phyloP scores from a whole-genome alignment of 1,140 invertebrate genomes.

The Akabosia matsudoensis region DNA sequence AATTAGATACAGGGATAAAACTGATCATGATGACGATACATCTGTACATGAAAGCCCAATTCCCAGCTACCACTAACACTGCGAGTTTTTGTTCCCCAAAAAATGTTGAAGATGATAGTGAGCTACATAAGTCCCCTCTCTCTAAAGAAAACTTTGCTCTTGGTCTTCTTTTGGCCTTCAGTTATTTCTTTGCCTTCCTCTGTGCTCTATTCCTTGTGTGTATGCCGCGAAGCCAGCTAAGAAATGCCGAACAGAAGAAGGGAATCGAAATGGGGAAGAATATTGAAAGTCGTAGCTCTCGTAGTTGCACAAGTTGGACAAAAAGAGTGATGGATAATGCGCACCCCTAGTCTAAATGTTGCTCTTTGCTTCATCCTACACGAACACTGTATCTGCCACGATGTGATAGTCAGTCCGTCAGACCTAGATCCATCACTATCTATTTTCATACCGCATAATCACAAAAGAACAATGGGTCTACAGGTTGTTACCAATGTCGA shows the following conservation, averaged over 20 bases:
- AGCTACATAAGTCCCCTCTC: background rate
- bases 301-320: background rate
- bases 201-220: background rate
- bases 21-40: background rate
- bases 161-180: constrained; percentile 2
- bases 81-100: background rate
- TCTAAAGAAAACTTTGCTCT: constrained; percentile 4
- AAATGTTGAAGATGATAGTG: background rate
- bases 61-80: background rate
- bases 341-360: background rate
- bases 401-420: background rate
- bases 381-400: background rate
- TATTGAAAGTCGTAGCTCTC: background rate
- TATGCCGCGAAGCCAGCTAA: background rate
- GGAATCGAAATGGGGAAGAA: background rate
- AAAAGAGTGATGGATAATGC: background rate
- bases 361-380: background rate
- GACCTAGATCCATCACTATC: background rate
- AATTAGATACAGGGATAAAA: background rate
- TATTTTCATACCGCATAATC: background rate
- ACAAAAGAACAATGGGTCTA: constrained; percentile 3
- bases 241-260: background rate
- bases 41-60: background rate
- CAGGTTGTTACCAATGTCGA: background rate
- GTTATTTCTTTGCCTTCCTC: background rate